A percentile compares a stretch with the other conserved stretches of the same genome.
These are phyloP conservation scores for Peromyscus attwateri DNA, from an alignment of 2,797 vertebrate genomes.

Conservation along the genomic window DNA sequence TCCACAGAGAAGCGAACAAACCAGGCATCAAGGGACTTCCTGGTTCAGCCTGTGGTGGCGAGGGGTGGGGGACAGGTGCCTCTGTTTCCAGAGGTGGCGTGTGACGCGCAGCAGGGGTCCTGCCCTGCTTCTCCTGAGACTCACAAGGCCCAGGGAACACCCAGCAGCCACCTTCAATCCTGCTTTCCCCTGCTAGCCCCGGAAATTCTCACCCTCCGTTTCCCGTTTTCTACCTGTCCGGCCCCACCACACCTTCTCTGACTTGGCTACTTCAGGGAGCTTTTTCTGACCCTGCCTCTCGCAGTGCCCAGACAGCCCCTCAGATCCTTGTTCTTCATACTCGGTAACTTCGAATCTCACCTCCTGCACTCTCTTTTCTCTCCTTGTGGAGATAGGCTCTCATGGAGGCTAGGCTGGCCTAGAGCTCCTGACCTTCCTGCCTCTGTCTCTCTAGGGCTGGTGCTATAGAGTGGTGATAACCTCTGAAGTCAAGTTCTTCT, in stretches of 20 bases:
- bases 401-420: background rate
- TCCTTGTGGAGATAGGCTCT: background rate
- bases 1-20: background rate
- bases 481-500: background rate
- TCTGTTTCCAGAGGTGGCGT: background rate
- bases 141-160: background rate
- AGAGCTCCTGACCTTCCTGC: background rate
- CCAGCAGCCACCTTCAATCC: background rate
- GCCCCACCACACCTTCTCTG: fast-evolving
- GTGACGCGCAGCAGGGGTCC: too few relatives aligned
- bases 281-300: background rate
- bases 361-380: too few relatives aligned
- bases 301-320: background rate
- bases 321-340: fast-evolving
- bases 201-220: background rate
- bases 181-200: background rate
- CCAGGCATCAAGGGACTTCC: background rate
- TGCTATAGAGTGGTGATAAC: background rate
- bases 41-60: too few relatives aligned
- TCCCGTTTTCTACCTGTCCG: too few relatives aligned
- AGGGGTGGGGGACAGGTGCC: too few relatives aligned
- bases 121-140: background rate
- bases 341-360: background rate
- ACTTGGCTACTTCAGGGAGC: too few relatives aligned
- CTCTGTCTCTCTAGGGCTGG: background rate